Base-by-base conservation (phyloP, 2,888 invertebrate genomes). In the Ditula angustiorana region DNA sequence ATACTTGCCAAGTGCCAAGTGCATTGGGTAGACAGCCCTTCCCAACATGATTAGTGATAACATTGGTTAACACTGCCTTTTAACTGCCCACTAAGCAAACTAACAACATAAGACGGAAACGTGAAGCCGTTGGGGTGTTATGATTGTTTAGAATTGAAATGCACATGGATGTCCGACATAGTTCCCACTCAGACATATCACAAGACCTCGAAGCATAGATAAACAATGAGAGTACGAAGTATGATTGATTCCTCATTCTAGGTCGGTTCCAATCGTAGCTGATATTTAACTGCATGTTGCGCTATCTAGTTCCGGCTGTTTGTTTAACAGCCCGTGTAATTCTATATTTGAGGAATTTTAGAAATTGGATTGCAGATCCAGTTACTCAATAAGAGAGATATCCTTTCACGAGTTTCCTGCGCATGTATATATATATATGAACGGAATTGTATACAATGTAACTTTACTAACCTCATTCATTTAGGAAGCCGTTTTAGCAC, bases 261-360 rank as follows among this genome's bases (percentile, higher is more conserved):
- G 64, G 64, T 58, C 59, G 52, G 35, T 59, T 64, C 59, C 58
- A 63, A 63, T 50, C 52, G 30, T 19, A 46, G 26, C 46, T 50
- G 35, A 21, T 59, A 57, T 63, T 33, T 44, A 53, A 52, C 52
- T 50, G 50, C 19, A 63, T 21, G 59, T 53, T 59, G 64, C 59
- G 47, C 26, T 64, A 63, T 58, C 58, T 64, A 58, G 64, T 64
- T 59, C 64, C 64, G 44, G 52, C 30, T 58, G 19, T 35, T 58
- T 64, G 23, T 28, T 63, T 44, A 52, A 44, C 30, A 23, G 57
- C 24, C n/a, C 62, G 41, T 49, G 50, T 63, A 44, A 57, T 19
- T 26, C 41, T 63, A 50, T 63, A 58, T 52, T 33, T 44, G 24
- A 52, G 63, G 57, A 50, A 63, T 50, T 63, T 57, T 30, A 58